phyloP scores from a whole-genome alignment of 2,797 vertebrate genomes.

The Agapornis canus region DNA sequence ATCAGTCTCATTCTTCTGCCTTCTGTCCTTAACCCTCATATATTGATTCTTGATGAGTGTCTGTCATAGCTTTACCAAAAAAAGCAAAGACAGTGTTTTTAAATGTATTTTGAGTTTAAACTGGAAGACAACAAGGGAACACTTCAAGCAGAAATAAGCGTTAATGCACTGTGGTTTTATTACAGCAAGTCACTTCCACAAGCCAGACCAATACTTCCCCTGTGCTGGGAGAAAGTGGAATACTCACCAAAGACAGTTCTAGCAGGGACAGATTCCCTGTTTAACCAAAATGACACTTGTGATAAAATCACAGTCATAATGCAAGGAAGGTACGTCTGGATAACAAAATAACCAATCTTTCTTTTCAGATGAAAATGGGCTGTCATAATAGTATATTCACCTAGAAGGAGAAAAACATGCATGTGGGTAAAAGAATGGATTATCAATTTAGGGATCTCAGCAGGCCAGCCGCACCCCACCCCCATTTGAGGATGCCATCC shows the following conservation, averaged over 20 bases:
- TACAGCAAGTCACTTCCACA: neutral
- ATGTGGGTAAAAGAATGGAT: neutral
- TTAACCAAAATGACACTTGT: constrained; percentile 98
- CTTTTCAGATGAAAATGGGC: constrained; percentile 97
- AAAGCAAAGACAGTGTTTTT: neutral
- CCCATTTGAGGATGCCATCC: neutral
- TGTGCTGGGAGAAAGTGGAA: neutral
- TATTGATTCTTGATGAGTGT: neutral
- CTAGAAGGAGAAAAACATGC: constrained; percentile 69
- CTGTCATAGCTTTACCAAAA: neutral
- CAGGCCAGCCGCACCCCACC: neutral
- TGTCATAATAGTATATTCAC: constrained; percentile 98
- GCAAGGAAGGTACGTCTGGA: constrained; percentile 98
- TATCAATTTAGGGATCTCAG: neutral
- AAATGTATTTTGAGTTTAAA: neutral
- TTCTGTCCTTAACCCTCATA: neutral
- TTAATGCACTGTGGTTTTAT: neutral
- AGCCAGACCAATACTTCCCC: neutral
- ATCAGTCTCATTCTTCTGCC: neutral
- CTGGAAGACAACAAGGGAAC: neutral
- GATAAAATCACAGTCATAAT: constrained; percentile 99
- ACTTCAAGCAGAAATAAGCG: neutral
- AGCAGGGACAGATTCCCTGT: constrained; percentile 96
- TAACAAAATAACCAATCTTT: constrained; percentile 98
- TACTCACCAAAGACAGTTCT: constrained; percentile 96